phyloP scores from a whole-genome alignment of 2,113 vertebrate species.

The Felis catus region F.catus_Fca126_mat1.0 CM031415.1:72943501-72944000 shows the following conservation, averaged over 20 bases:
- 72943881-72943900: neutral
- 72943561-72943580: too few relatives aligned
- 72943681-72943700: neutral
- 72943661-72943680: too few relatives aligned
- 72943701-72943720: too few relatives aligned
- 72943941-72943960: neutral
- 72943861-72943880: neutral
- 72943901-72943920: neutral
- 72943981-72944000: neutral
- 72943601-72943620: too few relatives aligned
- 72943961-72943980: fast-evolving
- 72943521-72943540: neutral
- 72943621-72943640: too few relatives aligned
- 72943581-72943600: too few relatives aligned
- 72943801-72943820: neutral
- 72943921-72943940: neutral
- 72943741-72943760: neutral
- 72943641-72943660: too few relatives aligned
- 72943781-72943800: neutral
- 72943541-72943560: too few relatives aligned
- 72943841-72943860: neutral
- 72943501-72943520: neutral
- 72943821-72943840: neutral
- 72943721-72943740: neutral
- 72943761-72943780: neutral